Evolutionary conservation across 2,888 invertebrate species (phyloP), one percentile per base, ranked within the genome.

Genomic region (Teleogryllus oceanicus): DNA sequence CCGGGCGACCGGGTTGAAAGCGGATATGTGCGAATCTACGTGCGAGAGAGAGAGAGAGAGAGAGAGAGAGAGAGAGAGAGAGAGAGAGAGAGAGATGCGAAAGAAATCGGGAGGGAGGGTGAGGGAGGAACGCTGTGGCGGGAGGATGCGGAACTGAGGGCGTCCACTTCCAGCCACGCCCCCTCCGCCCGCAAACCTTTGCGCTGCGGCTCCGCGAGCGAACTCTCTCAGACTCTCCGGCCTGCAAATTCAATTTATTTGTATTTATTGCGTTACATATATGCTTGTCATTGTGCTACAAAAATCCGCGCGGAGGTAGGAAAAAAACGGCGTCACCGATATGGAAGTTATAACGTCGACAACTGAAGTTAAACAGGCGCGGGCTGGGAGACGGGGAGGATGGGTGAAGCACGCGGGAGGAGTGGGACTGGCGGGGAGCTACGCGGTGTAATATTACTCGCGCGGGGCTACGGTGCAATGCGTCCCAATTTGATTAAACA

Each of bases 181-280:
- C 37, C 37, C 37, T 37, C 8, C 37, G 8, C 8, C 37, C 37
- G 5, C 37, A 5, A 37, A 37, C 37, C 37, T 37, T 8, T 37
- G 37, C 37, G 37, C 37, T 37, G 37, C 8, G 37, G 37, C 37
- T 37, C 37, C 8, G 37, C 37, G 37, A 37, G 37, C 8, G 37
- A 16, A 16, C 62, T 62, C n/a, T 37, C 16, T n/a, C 62, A 18
- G 62, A n/a, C 4, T 62, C 62, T 62, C 62, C n/a, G 4, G 16
- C 13, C 62, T 62, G n/a, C 62, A 62, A 62, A 62, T 62, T 62
- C 62, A 62, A 62, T 62, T 62, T 62, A 62, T 62, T 62, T 62
- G 62, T 62, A 18, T 18, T 62, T n/a, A 62, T 13, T 62, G 62
- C 62, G 62, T n/a, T n/a, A 16, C 62, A 62, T 18, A 62, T 16